phyloP scores from a whole-genome alignment of 2,797 vertebrate genomes.

The Tapirus indicus region DNA sequence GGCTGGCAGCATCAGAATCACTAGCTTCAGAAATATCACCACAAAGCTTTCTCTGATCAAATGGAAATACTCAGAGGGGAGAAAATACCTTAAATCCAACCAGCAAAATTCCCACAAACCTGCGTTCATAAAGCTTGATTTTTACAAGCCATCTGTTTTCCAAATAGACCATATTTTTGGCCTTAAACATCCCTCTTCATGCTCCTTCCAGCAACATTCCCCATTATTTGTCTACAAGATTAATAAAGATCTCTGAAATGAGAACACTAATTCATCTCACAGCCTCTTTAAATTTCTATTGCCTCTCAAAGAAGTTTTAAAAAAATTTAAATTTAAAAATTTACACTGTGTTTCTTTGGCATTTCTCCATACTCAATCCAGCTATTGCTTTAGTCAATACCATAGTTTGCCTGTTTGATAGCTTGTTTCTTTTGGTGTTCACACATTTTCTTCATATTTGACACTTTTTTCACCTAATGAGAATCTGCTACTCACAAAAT shows the following conservation, averaged over 20 bases:
- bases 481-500: background rate
- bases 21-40: slow-evolving; percentile 74
- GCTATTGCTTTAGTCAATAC: slow-evolving; percentile 11
- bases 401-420: background rate
- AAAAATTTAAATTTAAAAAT: background rate
- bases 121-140: slow-evolving; percentile 61
- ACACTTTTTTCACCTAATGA: background rate
- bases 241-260: slow-evolving; percentile 42
- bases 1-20: slow-evolving; percentile 70
- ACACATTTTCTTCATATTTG: slow-evolving; percentile 48
- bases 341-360: background rate
- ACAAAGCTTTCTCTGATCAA: slow-evolving; percentile 77
- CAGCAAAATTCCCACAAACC: slow-evolving; percentile 67
- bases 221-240: slow-evolving; percentile 58
- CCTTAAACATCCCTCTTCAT: slow-evolving; percentile 14
- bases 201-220: background rate
- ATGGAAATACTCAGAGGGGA: slow-evolving; percentile 68
- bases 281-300: background rate
- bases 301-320: background rate
- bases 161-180: slow-evolving; percentile 53
- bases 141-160: slow-evolving; percentile 76
- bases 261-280: background rate
- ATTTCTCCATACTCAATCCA: slow-evolving; percentile 38
- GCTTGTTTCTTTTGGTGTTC: slow-evolving; percentile 15
- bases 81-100: slow-evolving; percentile 53